Conservation (phyloP, 2,888 invertebrate species). For the Seira sanloemensis region DNA sequence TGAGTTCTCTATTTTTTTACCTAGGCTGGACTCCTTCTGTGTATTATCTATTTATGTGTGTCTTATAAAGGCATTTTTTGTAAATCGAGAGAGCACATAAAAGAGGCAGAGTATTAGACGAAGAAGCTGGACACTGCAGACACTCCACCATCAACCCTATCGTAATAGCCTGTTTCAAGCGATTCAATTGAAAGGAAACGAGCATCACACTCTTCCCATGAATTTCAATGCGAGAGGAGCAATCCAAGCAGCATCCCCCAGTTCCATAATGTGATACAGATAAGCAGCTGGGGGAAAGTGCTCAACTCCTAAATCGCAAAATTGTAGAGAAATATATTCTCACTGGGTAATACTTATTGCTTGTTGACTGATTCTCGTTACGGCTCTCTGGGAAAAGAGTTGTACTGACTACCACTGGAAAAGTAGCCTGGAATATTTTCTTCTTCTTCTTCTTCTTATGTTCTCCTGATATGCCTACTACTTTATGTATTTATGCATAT, state of each 20-base stretch:
- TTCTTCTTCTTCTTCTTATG: slow-evolving; percentile 22
- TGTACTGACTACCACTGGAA: background rate
- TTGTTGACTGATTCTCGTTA: slow-evolving; percentile 32
- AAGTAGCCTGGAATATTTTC: slow-evolving; percentile 36
- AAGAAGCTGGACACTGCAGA: slow-evolving; percentile 25
- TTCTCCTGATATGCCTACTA: slow-evolving; percentile 61
- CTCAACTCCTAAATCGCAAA: slow-evolving; percentile 49
- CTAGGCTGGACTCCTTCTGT: background rate
- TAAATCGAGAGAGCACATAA: background rate
- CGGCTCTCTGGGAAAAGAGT: background rate
- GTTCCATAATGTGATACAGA: slow-evolving; percentile 71
- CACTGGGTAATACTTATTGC: slow-evolving; percentile 17
- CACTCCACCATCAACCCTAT: slow-evolving; percentile 63
- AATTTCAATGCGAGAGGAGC: slow-evolving; percentile 73
- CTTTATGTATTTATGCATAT: slow-evolving; percentile 66
- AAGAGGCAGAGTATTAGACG: slow-evolving; percentile 13
- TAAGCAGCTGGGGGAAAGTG: slow-evolving; percentile 68
- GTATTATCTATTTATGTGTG: background rate
- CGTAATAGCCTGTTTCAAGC: slow-evolving; percentile 69
- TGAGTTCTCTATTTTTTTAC: background rate
- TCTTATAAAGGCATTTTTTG: background rate
- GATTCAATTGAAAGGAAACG: slow-evolving; percentile 70
- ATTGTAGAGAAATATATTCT: slow-evolving; percentile 35
- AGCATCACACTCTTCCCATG: slow-evolving; percentile 68
- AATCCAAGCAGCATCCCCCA: slow-evolving; percentile 68